Percentiles rank a stretch among this genome's conserved stretches.
Conservation (phyloP, 2,888 invertebrate species). For the Xanthostigma xanthostigma region DNA sequence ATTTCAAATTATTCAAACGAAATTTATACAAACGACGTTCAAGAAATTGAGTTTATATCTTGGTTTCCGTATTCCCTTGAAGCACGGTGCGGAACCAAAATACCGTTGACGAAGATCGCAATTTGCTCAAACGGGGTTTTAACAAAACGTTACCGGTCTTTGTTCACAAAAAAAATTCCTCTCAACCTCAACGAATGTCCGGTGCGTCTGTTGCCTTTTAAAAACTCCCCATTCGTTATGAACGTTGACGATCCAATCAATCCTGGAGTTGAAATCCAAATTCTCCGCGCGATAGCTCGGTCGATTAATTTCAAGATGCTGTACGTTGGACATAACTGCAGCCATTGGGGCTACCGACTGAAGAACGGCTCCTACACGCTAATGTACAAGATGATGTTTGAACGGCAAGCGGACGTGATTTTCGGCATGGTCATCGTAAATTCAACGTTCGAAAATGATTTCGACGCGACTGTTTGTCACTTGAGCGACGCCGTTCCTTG, state of each 20-base stretch:
- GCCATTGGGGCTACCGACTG: constrained; percentile 30
- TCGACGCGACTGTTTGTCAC: constrained; percentile 36
- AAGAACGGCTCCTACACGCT: constrained; percentile 32
- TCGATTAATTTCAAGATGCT: constrained; percentile 12
- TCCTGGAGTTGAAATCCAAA: constrained; percentile 14
- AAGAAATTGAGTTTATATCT: no score
- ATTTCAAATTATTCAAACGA: no score
- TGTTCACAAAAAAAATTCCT: constrained; percentile 5
- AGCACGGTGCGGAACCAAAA: no score
- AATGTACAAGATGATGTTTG: constrained; percentile 25
- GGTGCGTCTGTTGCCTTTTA: constrained; percentile 9
- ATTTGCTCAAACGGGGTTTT: background rate
- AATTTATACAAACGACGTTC: no score
- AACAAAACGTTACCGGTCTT: background rate
- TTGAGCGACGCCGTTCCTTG: constrained; percentile 40
- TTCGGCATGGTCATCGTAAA: constrained; percentile 44
- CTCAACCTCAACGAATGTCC: constrained; percentile 9
- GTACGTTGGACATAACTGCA: constrained; percentile 7
- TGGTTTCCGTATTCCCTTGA: no score
- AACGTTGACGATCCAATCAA: constrained; percentile 7
- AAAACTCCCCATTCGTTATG: constrained; percentile 13
- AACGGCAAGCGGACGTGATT: constrained; percentile 31
- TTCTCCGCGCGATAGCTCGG: constrained; percentile 10
- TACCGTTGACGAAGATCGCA: background rate
- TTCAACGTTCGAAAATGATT: constrained; percentile 37